A percentile compares a stretch with the other conserved stretches of the same genome.
Conservation (phyloP, 2,888 invertebrate species). For the Mongoloraphidia duomilia region DNA sequence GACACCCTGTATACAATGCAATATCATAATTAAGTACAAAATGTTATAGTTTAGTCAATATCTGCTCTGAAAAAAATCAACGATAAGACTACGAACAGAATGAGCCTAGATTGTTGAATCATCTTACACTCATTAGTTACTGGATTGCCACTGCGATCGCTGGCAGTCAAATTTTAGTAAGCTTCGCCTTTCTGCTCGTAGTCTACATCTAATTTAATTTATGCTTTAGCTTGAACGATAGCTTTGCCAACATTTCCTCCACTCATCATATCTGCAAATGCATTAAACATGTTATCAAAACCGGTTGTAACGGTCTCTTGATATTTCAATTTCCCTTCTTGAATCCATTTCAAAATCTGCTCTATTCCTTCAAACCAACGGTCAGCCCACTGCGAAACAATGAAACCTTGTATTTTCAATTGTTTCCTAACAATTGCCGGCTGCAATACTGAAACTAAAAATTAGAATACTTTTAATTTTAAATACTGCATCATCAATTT, state of each 20-base stretch:
- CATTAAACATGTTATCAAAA: constrained; percentile 58
- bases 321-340: constrained; percentile 53
- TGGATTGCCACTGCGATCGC: too few relatives aligned
- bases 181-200: too few relatives aligned
- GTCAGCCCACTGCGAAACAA: constrained; percentile 36
- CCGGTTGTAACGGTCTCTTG: constrained; percentile 54
- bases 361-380: constrained; percentile 47
- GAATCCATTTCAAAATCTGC: constrained; percentile 47
- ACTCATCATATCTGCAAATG: constrained; percentile 44
- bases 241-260: constrained; percentile 61
- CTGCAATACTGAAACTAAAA: constrained; percentile 35
- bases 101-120: too few relatives aligned
- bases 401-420: constrained; percentile 48
- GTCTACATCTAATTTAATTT: too few relatives aligned
- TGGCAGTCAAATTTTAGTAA: too few relatives aligned
- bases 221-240: constrained; percentile 35
- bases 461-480: not conserved
- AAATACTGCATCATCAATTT: not conserved
- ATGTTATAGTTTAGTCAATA: too few relatives aligned
- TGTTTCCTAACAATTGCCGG: constrained; percentile 38
- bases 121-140: too few relatives aligned
- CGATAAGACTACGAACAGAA: too few relatives aligned
- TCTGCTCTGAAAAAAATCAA: too few relatives aligned
- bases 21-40: too few relatives aligned
- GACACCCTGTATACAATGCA: too few relatives aligned